Evolutionary conservation across 2,113 vertebrate species (phyloP), one percentile per base, ranked within the genome.

Genomic region (Acanthisitta chloris): DNA sequence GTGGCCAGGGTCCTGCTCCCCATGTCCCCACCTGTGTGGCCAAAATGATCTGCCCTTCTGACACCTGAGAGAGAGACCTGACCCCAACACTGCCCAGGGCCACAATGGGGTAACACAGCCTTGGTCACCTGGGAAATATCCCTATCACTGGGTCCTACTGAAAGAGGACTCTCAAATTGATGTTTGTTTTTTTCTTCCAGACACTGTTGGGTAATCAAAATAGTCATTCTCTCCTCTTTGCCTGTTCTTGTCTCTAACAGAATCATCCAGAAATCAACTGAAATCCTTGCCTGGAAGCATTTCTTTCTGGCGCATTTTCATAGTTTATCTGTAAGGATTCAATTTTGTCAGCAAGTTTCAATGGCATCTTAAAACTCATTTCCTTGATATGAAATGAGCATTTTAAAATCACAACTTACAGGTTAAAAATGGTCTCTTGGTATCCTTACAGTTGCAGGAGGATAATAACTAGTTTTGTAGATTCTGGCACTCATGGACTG

Each of bases 1-100:
- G 0, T 5, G 26, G 29, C n/a, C 28, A 4, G 23, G 24, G 29
- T 11, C 8, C 51, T 33, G 31, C 18, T 77, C 8, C 42, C 46
- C 8, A 2, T 1, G 12, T 36, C 34, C 65, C 54, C 21, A 16
- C 17, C 17, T 25, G 11, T 1, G 2, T 3, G 8, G 19, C 46
- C 17, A 26, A 21, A 77, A 12, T 26, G 16, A 76, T 17, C 43
- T n/a, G 40, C 48, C 38, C 61, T 28, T 5, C 61, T 20, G 71
- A 6, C 7, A 17, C 34, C 45, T 0, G 1, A 24, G 29, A 74
- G 18, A 0, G 3, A 28, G 25, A 31, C 8, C 25, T 11, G 23
- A 26, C 20, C 42, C 34, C 13, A 29, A 34, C 4, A 6, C 21
- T 48, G 42, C 38, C 14, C 12, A 9, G 57, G 40, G 51, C 46